Evolutionary conservation across 2,888 invertebrate genomes (phyloP).

Genomic region (Netelia fuscicornis): DNA sequence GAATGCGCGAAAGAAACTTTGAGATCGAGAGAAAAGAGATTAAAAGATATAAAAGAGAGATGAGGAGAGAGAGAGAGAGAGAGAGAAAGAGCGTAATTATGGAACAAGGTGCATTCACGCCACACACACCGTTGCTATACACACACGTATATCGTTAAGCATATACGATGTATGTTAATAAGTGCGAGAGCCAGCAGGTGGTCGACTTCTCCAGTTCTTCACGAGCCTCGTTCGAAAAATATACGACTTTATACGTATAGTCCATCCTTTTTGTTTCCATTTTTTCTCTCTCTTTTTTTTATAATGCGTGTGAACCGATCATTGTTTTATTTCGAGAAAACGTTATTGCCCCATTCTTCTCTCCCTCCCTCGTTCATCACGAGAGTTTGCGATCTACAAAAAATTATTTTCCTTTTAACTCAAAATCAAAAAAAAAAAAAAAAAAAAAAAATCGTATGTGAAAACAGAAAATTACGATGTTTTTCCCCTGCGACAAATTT

Average conservation of each 20-base stretch:
- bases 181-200: conserved; percentile 56
- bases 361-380: too few relatives aligned
- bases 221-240: conserved; percentile 35
- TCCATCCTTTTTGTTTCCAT: not conserved
- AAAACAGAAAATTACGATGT: not conserved
- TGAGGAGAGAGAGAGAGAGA: conserved; percentile 6
- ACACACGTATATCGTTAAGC: conserved; percentile 43
- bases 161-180: conserved; percentile 57
- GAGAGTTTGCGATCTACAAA: too few relatives aligned
- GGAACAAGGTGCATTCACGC: conserved; percentile 60
- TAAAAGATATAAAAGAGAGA: conserved; percentile 43
- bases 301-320: not conserved
- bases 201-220: conserved; percentile 51
- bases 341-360: not conserved
- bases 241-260: not conserved
- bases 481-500: not conserved
- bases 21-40: conserved; percentile 44
- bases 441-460: not conserved
- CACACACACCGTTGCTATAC: conserved; percentile 25
- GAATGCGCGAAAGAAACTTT: conserved; percentile 18
- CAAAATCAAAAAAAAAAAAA: too few relatives aligned
- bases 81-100: conserved; percentile 40
- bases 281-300: not conserved
- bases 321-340: not conserved
- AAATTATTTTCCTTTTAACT: not conserved